Evolutionary conservation across 2,797 vertebrate species (phyloP), one percentile per base, ranked within the genome.

Genomic region (Selene dorsalis): DNA sequence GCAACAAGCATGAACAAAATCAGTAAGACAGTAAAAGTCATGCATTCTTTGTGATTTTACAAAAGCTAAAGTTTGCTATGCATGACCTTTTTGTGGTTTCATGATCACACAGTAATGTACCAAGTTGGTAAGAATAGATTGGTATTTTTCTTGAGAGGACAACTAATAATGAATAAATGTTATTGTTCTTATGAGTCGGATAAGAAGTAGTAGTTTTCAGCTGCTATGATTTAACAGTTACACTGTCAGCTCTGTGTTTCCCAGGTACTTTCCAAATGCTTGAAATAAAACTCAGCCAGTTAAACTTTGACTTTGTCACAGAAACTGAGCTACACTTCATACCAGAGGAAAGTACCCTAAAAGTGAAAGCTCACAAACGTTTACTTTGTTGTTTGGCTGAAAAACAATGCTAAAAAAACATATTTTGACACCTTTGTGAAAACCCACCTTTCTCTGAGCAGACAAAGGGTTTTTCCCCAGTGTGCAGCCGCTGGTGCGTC

Each of bases 401-500:
- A 60, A 6, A 35, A 55, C 24, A 24, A 14, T 26, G 20, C 10
- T 12, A 24, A 16, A 26, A n/a, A 26, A 55, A 3, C 5, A 55
- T 14, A 13, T 11, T 52, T 5, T 4, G 24, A 4, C 50, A 24
- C 50, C 24, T 24, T 13, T 12, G 2, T 52, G 12, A 3, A 24
- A 47, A 39, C 28, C 3, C 87, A 99, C 98, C 97, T 92, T 97
- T 97, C 93, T 99, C 97, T 0, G 98, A 97, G 91, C 98, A 99
- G 79, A 98, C 97, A 9, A 99, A 99, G 65, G 98, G 98, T 73
- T 99, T 99, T 82, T 99, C 98, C 83, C 98, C 98, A 0, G 98
- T 99, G 89, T 99, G 98, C 66, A 99, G 96, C 41, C 98, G 96
- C 91, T 99, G 98, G 83, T 99, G 98, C n/a, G 98, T 99, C 93